These are phyloP conservation scores for Tetheella fluctuosa DNA, from an alignment of 2,888 invertebrate genomes.

Conservation along the genomic window DNA sequence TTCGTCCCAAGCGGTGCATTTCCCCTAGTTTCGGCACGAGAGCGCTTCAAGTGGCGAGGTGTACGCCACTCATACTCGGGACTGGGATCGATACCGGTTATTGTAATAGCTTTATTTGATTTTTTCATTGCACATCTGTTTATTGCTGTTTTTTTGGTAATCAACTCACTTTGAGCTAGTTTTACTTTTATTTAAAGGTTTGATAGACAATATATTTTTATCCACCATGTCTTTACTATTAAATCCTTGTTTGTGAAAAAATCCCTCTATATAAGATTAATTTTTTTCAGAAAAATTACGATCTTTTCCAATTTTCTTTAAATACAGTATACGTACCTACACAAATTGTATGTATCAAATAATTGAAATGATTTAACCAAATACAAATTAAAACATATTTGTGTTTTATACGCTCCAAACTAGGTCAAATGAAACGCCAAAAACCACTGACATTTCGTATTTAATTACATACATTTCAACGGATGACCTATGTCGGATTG, in stretches of 20 bases:
- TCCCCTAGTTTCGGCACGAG: slow-evolving; percentile 47
- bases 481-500: slow-evolving; percentile 40
- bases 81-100: slow-evolving; percentile 41
- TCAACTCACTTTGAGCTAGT: background rate
- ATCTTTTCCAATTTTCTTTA: no score
- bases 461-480: slow-evolving; percentile 46
- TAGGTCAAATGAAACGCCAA: slow-evolving; percentile 29
- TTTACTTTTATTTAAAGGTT: background rate
- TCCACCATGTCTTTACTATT: no score
- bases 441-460: slow-evolving; percentile 42
- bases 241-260: no score
- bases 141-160: slow-evolving; percentile 18
- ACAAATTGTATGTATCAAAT: background rate
- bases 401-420: slow-evolving; percentile 12
- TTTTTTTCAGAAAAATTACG: no score
- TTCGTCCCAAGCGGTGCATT: slow-evolving; percentile 33
- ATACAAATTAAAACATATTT: background rate
- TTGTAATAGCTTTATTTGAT: slow-evolving; percentile 34
- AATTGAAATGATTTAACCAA: background rate
- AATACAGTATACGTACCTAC: background rate
- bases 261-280: no score
- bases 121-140: slow-evolving; percentile 16
- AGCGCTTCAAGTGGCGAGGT: slow-evolving; percentile 53
- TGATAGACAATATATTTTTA: no score
- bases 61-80: slow-evolving; percentile 27